Base-by-base conservation (phyloP, 2,113 vertebrate genomes). In the Aegotheles bennettii region DNA sequence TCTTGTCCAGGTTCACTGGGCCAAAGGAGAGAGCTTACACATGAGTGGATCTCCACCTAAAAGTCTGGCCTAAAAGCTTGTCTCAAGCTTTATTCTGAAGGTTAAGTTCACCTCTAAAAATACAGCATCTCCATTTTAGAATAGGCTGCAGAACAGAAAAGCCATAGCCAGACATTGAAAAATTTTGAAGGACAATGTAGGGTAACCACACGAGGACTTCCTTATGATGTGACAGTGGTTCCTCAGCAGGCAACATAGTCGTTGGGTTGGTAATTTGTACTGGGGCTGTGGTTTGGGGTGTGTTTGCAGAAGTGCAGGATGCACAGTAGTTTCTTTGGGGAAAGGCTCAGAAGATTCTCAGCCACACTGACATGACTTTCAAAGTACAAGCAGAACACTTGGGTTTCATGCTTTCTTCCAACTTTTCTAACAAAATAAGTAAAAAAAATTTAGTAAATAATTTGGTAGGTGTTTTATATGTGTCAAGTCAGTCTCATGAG, bases 51-150 rank as follows among this genome's bases (percentile, higher is more conserved):
- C 15, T 89, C 51, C 75, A 2, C 38, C 70, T 83, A 33, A 69
- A 75, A 85, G 11, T 29, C 26, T 54, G 25, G 33, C 63, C n/a
- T n/a, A n/a, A 70, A 59, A 89, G 93, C 54, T 31, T 70, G 42
- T 74, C 51, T 35, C 42, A 76, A 42, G 63, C 28, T 93, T 77
- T 65, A n/a, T 74, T 54, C 75, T 77, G 54, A 88, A 63, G 59
- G 83, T 73, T 26, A 73, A 50, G 13, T 80, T 83, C 42, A 77
- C 68, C 23, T 82, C 87, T 87, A 82, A 80, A 92, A 90, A 74
- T 42, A 33, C 2, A 83, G 50, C 2, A 0, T 64, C 48, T 92
- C 48, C 35, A 29, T 68, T 92, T 68, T 87, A 45, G 28, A 74
- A 28, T 54, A 40, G 54, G 16, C 36, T 63, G 79, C 3, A 2